Base-by-base conservation (phyloP, 2,797 vertebrate genomes). In the Centroberyx gerrardi region DNA sequence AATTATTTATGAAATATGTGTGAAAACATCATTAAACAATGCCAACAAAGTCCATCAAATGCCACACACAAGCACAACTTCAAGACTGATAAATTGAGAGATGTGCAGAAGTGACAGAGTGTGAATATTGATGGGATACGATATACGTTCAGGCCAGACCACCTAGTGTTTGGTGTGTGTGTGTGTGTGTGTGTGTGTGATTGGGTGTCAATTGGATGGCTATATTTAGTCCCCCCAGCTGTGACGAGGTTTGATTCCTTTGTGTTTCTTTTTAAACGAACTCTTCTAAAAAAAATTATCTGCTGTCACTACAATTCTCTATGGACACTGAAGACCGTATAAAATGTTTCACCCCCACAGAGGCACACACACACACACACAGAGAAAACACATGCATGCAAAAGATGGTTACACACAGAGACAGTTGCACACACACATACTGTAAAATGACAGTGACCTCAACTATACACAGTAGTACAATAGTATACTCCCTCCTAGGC, bases 251-350 rank as follows among this genome's bases (percentile, higher is more conserved):
- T 76, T 80, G 76, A 88, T 80, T 89, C 81, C 55, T 76, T 74
- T 82, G 70, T 74, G 72, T 77, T 80, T 88, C 55, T 5, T 85
- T 85, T 80, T 74, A 89, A 92, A 89, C 85, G 81, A 85, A 84
- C 87, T 83, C 80, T 70, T 86, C 80, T 86, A 74, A 84, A 87
- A 87, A 87, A 76, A 91, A 92, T 91, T 84, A 93, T 91, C 85
- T 91, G 88, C 90, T 89, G 91, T 91, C 91, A 90, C 76, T 83
- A 73, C 63, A 59, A 91, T 91, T 92, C 80, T 91, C 82, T 85
- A 83, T 79, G 87, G 89, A 88, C 54, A 42, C 76, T 89, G 85
- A 91, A 42, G 73, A 86, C 73, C 49, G 18, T 87, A 86, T 80
- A 81, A 88, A 78, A 74, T 77, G 68, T 59, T 65, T 62, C 59